Base-by-base conservation (phyloP, 2,888 invertebrate genomes). In the Clepsis dumicolana region DNA sequence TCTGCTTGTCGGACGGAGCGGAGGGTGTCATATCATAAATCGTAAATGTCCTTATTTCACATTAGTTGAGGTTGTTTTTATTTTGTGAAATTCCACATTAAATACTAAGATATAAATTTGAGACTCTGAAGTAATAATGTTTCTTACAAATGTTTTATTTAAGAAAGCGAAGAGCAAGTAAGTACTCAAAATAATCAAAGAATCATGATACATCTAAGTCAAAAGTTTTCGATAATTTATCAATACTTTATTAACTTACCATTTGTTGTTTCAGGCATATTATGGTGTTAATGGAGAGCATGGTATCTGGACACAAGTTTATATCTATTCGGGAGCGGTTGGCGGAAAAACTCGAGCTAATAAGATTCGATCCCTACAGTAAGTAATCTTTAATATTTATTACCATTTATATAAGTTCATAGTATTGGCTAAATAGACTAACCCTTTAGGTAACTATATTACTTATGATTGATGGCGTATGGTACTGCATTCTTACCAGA, bases 81-180 rank as follows among this genome's bases (percentile, higher is more conserved):
- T 50, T 29, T 63, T 4, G 2, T 54, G 10, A 27, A 44, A 14
- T 38, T n/a, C n/a, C 38, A 38, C 14, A 38, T n/a, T 60, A 24
- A 65, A 53, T 32, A 12, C 7, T 3, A 1, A 10, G 25, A 18
- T 18, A 18, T 41, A 35, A 5, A 25, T 10, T 29, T 61, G 12
- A 14, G 35, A 52, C 38, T 44, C 38, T 8, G 38, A 27, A 27
- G 27, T 12, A 44, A 81, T 69, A 72, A 96, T 96, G 96, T 96
- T 96, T 79, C 74, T 97, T 61, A 97, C 97, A 4, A 96, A 95
- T 79, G 80, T 96, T 21, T 85, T 97, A 70, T 86, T 96, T 0
- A 97, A 96, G 85, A 96, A 95, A 88, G 95, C 94, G 0, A 97
- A 97, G 85, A 96, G 96, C 95, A 97, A 97, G 96, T 96, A 89